Percentiles rank a stretch among this genome's conserved stretches.
Evolutionary conservation across 2,797 vertebrate genomes (phyloP).

Genomic region (Anguilla obscura): DNA sequence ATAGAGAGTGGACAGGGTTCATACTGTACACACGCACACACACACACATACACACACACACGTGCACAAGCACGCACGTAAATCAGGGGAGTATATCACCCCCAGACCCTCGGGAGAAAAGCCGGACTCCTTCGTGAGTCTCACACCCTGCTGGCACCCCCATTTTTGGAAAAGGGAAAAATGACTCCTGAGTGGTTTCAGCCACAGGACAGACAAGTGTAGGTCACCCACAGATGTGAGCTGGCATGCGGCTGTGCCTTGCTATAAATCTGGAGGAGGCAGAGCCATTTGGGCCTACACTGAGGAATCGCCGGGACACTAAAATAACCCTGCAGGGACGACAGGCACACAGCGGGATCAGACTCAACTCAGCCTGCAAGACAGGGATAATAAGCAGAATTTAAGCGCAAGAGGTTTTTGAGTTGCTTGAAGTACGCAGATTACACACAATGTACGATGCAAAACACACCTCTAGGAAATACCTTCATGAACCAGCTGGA

Average conservation of each 20-base stretch:
- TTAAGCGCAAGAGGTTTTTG: too few relatives aligned
- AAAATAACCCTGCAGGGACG: not conserved
- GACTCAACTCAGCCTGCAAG: too few relatives aligned
- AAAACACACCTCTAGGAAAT: too few relatives aligned
- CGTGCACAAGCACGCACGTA: constrained; percentile 16
- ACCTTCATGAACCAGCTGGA: too few relatives aligned
- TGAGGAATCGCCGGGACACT: not conserved
- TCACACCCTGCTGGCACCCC: constrained; percentile 30
- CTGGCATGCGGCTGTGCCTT: constrained; percentile 57
- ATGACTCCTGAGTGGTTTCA: not conserved
- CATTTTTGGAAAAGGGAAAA: not conserved
- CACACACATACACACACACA: not conserved
- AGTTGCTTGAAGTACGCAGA: too few relatives aligned
- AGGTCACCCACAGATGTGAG: constrained; percentile 54
- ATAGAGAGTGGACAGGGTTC: not conserved
- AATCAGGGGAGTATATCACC: too few relatives aligned
- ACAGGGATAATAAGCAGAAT: too few relatives aligned
- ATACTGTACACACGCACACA: not conserved
- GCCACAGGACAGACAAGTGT: constrained; percentile 54
- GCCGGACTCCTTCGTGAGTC: not conserved
- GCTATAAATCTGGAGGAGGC: not conserved
- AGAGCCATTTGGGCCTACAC: not conserved
- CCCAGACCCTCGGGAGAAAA: not conserved
- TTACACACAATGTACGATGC: too few relatives aligned
- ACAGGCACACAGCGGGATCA: not conserved